Evolutionary conservation across 2,888 invertebrate genomes (phyloP), one percentile per base, ranked within the genome.

Genomic region (Notocelia uddmanniana): DNA sequence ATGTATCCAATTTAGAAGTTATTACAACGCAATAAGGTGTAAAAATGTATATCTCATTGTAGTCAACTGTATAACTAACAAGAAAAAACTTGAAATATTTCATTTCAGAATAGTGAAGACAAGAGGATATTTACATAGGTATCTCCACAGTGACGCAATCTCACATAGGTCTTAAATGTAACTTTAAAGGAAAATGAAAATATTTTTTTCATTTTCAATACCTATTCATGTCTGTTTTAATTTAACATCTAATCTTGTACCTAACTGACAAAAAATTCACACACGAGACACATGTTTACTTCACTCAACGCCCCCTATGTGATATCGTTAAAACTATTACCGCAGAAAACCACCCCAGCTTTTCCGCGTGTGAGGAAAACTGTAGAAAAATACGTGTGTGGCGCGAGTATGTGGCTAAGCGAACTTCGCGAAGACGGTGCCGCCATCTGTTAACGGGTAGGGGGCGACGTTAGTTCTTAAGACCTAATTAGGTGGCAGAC

Each of bases 371-470:
- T 76, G 77, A 86, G 86, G 89, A 91, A 92, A 92, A 89, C 83
- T 85, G 80, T 81, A 89, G 90, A 86, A 92, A 92, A 89, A 83
- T 81, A 81, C 81, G 81, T 84, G 81, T 86, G 84, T 83, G 84
- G 79, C 80, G 85, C 83, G 83, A 83, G 86, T 85, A 77, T 87
- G 87, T 85, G 80, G 55, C 62, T 73, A 74, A 74, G 79, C 71
- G 78, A 84, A 84, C 84, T 83, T 73, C 73, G 58, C 69, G 34
- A 23, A 23, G 58, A 48, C n/a, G 68, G 77, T 76, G 78, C 79
- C 76, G 84, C 93, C 92, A 93, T 90, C 92, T 93, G 77, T 86
- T 83, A 84, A 77, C 82, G 90, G 81, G 87, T 91, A 90, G 90
- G 74, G 3, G 78, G 84, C 79, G 70, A 70, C 26, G 55, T 54